Percentiles rank a stretch among this genome's conserved stretches.
These are phyloP conservation scores for Nipponacmea schrenckii DNA, from an alignment of 2,888 invertebrate species.

Conservation along the genomic window DNA sequence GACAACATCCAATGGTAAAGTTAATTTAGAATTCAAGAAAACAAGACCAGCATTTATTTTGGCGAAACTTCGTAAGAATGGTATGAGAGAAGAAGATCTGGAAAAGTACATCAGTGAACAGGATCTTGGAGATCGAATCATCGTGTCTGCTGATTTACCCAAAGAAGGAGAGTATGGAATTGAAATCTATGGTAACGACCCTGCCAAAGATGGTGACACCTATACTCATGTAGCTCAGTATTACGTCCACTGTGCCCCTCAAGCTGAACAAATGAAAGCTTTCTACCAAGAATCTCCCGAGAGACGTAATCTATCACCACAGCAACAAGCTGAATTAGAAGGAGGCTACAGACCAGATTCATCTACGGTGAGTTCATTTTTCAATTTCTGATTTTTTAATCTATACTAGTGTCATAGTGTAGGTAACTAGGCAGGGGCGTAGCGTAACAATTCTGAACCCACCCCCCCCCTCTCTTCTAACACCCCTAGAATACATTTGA, in stretches of 20 bases:
- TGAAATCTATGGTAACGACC: constrained; percentile 68
- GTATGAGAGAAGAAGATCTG: constrained; percentile 61
- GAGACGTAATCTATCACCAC: constrained; percentile 33
- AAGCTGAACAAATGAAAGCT: constrained; percentile 50
- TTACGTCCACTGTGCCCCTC: constrained; percentile 56
- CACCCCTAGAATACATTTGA: no score
- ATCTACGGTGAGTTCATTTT: constrained; percentile 41
- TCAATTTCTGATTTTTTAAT: no score
- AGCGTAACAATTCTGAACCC: no score
- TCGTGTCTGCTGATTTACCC: constrained; percentile 60
- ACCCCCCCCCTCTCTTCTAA: no score
- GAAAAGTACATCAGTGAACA: constrained; percentile 59
- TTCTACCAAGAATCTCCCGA: constrained; percentile 58
- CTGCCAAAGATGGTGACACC: constrained; percentile 64
- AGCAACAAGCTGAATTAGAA: constrained; percentile 32
- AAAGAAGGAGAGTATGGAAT: constrained; percentile 66
- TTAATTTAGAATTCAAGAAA: constrained; percentile 76
- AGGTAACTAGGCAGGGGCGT: no score
- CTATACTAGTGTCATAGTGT: no score
- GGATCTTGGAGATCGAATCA: constrained; percentile 56
- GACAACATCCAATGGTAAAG: constrained; percentile 44
- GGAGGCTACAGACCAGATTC: constrained; percentile 41
- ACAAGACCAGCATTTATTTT: constrained; percentile 77
- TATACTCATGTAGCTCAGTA: constrained; percentile 65
- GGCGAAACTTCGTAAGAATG: constrained; percentile 63